Evolutionary conservation across 2,113 vertebrate species (phyloP).

Genomic region (Antigone vipio): DNA sequence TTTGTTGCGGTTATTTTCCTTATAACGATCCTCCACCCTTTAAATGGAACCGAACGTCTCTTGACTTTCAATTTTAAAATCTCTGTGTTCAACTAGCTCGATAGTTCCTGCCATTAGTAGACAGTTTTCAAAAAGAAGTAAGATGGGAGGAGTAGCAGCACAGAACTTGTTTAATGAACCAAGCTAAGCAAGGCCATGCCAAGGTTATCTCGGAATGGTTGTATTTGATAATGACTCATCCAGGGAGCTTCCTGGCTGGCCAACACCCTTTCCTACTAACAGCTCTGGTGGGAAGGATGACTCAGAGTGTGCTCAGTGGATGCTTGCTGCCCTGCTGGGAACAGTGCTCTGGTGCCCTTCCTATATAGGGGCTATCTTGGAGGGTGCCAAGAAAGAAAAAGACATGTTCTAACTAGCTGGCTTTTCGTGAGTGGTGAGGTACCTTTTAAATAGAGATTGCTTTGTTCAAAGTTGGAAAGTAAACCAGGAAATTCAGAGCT

Average conservation of each 20-base stretch:
- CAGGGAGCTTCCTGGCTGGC: neutral
- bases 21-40: neutral
- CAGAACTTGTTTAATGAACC: neutral
- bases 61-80: neutral
- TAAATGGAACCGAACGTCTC: neutral
- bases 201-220: slow-evolving; percentile 31
- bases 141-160: neutral
- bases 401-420: neutral
- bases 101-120: neutral
- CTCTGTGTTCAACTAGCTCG: neutral
- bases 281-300: neutral
- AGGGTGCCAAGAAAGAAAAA: neutral
- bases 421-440: rapidly evolving
- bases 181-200: neutral
- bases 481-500: neutral
- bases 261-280: neutral
- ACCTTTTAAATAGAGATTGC: neutral
- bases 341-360: neutral
- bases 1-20: neutral
- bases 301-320: neutral
- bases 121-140: neutral
- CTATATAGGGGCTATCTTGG: neutral
- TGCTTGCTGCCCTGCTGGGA: neutral
- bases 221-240: slow-evolving; percentile 16
- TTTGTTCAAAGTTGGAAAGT: neutral